Evolutionary conservation across 2,113 vertebrate species (phyloP), one percentile per base, ranked within the genome.

Genomic region (Cervus canadensis): DNA sequence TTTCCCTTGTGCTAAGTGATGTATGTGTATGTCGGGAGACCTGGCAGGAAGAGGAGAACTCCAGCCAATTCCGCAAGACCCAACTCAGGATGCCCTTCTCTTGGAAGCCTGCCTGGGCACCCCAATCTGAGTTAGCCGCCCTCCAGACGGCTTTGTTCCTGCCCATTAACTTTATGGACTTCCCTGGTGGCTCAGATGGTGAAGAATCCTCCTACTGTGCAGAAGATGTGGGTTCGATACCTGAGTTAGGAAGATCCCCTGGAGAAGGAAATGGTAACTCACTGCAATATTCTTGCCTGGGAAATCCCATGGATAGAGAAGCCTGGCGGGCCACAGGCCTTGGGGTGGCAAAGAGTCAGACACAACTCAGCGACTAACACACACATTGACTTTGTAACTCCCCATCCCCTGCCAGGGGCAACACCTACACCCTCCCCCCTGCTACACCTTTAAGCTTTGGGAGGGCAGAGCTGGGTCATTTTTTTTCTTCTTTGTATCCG

Each of bases 381-480:
- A 43, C 23, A 7, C 23, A 43, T 26, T 40, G 43, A 7, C 71
- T 43, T 33, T 36, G 25, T 16, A 28, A 7, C 62, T 11, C 48
- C 17, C 54, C 4, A 40, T 50, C 17, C 14, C 14, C 3, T 12
- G 2, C 7, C 33, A n/a, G 52, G 52, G 81, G 14, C 45, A 8
- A 2, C 40, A 1, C 52, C 36, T 9, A 25, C 33, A 36, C 7
- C 11, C 36, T 11, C 7, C 6, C 10, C 2, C 0, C 16, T 2
- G 2, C 71, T 11, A 1, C 19, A 0, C 57, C 45, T 19, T 40
- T 15, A 36, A 23, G 26, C 43, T 50, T 11, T 15, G 30, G 40
- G 43, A 56, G 25, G 30, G 7, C 48, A 28, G 59, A 45, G 4
- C 50, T 13, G 2, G 28, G 12, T 59, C 5, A 1, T 13, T 89